Evolutionary conservation across 2,888 invertebrate genomes (phyloP).

Genomic region (Heliconius sara): DNA sequence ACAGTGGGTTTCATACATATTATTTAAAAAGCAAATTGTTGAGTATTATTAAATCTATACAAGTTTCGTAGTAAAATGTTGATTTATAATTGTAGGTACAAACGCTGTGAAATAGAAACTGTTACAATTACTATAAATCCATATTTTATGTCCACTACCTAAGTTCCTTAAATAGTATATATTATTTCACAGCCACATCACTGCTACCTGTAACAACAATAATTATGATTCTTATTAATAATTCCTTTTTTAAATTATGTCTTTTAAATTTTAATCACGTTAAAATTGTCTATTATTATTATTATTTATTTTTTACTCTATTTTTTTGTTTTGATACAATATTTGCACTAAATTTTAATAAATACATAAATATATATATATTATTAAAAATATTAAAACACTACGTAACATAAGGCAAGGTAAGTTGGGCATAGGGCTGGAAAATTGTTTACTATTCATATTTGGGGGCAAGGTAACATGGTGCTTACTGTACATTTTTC

Average conservation of each 20-base stretch:
- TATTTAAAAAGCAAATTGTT: slow-evolving; percentile 4
- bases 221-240: neutral
- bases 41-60: neutral
- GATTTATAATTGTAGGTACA: slow-evolving; percentile 28
- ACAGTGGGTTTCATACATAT: neutral
- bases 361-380: neutral
- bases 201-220: slow-evolving; percentile 68
- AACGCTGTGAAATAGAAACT: slow-evolving; percentile 36
- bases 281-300: neutral
- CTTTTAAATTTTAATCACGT: neutral
- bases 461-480: neutral
- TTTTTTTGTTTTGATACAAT: neutral
- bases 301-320: neutral
- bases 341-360: neutral
- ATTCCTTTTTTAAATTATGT: neutral
- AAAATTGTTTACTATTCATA: slow-evolving; percentile 10
- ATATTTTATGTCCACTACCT: slow-evolving; percentile 41
- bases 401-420: neutral
- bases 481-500: slow-evolving; percentile 1
- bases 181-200: slow-evolving; percentile 57
- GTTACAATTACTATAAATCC: slow-evolving; percentile 34
- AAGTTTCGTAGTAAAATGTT: slow-evolving; percentile 11
- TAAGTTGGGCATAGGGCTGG: no score
- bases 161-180: slow-evolving; percentile 34
- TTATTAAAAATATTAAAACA: neutral